A percentile compares a stretch with the other conserved stretches of the same genome.
phyloP scores from a whole-genome alignment of 2,888 invertebrate species.

The Tetrapedia diversipes region DNA sequence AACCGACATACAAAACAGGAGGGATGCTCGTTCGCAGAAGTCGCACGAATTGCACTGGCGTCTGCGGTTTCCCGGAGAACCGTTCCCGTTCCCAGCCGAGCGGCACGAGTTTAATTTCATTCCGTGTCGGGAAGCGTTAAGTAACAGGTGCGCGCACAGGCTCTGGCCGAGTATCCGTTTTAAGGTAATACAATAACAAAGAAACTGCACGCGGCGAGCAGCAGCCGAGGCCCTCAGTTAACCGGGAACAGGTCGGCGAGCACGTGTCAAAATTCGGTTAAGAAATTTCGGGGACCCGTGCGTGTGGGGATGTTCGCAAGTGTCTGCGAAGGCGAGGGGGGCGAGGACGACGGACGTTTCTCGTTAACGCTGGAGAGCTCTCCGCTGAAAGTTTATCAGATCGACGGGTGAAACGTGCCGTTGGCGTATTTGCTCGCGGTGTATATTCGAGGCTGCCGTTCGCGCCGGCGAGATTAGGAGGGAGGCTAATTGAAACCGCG shows the following conservation, averaged over 20 bases:
- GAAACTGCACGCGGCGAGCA: constrained; percentile 3
- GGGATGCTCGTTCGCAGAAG: neutral
- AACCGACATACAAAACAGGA: too few relatives aligned
- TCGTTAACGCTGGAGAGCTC: constrained; percentile 14
- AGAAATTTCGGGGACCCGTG: constrained; percentile 21
- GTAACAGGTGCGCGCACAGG: constrained; percentile 23
- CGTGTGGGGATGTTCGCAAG: too few relatives aligned
- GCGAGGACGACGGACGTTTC: too few relatives aligned
- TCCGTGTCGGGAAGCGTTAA: neutral
- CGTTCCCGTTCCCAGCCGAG: neutral
- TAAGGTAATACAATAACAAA: constrained; percentile 31
- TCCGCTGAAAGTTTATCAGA: constrained; percentile 38
- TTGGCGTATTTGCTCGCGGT: constrained; percentile 36
- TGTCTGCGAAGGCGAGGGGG: too few relatives aligned
- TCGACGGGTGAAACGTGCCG: constrained; percentile 39
- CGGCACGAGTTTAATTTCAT: constrained; percentile 18
- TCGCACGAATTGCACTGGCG: neutral
- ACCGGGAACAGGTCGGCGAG: constrained; percentile 9
- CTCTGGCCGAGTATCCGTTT: neutral
- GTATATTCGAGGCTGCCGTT: constrained; percentile 37
- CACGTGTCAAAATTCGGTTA: constrained; percentile 30
- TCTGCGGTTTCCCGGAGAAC: neutral
- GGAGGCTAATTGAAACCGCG: constrained; percentile 47
- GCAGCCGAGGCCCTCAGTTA: neutral
- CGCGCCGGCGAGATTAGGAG: constrained; percentile 39